Base-by-base conservation (phyloP, 2,888 invertebrate species). In the Stenodema calcarata region DNA sequence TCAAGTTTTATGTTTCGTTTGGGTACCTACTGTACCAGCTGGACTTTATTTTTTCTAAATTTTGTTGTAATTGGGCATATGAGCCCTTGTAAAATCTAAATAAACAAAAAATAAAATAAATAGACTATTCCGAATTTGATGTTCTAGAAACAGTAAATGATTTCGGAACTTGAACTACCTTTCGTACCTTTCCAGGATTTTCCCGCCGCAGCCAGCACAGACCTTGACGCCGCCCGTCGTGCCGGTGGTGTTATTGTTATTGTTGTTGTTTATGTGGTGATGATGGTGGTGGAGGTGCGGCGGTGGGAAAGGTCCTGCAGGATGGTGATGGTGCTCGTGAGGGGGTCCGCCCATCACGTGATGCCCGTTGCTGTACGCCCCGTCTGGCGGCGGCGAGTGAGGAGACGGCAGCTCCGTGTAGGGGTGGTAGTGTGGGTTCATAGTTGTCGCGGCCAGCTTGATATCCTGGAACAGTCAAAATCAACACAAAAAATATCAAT, bases 401-500 rank as follows among this genome's bases (percentile, higher is more conserved):
- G 95, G 95, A 90, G 95, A 95, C 92, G 94, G 94, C 90, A 95
- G 93, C 93, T 95, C 95, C 93, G 94, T 93, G 93, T 95, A 95
- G 92, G 95, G 94, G 94, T 95, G 96, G 94, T 96, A 96, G 93
- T 96, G 95, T 93, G 96, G 95, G 95, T 96, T 96, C 96, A 96
- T 96, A 93, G 95, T 95, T 92, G 91, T 94, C 95, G 94, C 95
- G 93, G 95, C 95, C 95, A 96, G 96, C 94, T 95, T 96, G 96
- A 93, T 93, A 90, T 94, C 93, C 93, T 92, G 89, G 4, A 88
- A 82, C n/a, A 80, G n/a, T 35, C 35, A 35, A 35, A 35, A 35
- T 35, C 35, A 35, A 35, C 2, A 35, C 35, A 35, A 35, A 35
- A 35, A 4, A 35, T 35, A 35, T 35, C 7, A 35, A 35, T 7